These are phyloP conservation scores for Gorsachius goisagi DNA, from an alignment of 2,113 vertebrate species.

Conservation along the genomic window DNA sequence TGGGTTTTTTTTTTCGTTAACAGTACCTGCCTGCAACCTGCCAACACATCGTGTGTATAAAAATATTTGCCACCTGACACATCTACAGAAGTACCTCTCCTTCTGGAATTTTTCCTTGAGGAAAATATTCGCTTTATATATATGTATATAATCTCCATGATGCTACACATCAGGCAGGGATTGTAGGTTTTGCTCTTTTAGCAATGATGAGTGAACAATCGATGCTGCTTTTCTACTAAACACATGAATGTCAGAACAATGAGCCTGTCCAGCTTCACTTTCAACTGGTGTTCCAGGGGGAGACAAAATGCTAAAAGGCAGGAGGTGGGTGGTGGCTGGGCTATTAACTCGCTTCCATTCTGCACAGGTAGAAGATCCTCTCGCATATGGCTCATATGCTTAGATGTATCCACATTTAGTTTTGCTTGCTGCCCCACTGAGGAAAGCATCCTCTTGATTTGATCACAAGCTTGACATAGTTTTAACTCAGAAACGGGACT, in stretches of 20 bases:
- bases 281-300: background rate
- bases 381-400: background rate
- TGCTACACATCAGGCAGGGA: background rate
- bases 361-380: background rate
- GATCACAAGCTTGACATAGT: background rate
- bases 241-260: background rate
- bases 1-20: background rate
- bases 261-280: background rate
- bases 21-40: background rate
- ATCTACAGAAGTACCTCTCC: background rate
- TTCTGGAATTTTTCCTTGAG: background rate
- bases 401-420: background rate
- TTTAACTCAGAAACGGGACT: background rate
- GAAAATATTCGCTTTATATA: background rate
- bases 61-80: slow-evolving; percentile 3
- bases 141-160: background rate
- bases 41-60: background rate
- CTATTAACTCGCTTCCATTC: background rate
- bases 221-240: background rate
- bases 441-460: background rate
- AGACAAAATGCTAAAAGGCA: background rate
- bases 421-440: background rate
- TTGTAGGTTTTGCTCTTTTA: background rate
- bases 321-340: background rate
- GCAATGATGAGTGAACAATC: rapidly evolving